Conservation (phyloP, 53 echinoderm and acorn worm species). For the Echinometra lucunter region DNA sequence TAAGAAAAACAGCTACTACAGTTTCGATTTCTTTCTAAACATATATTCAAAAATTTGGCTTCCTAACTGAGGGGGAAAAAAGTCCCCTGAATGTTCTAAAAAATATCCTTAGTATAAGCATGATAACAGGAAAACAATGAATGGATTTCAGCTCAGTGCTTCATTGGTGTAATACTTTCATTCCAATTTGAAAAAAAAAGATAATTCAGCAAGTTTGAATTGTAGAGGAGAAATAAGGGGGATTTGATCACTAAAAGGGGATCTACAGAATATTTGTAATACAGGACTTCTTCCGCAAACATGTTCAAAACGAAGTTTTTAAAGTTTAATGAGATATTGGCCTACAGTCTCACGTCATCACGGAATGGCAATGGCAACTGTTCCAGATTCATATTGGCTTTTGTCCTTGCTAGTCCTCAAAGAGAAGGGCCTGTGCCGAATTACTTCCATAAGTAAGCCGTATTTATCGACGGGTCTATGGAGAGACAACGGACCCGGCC, state of each 20-base stretch:
- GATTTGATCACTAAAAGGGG: no score
- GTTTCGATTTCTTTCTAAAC: neutral
- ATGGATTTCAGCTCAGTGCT: neutral
- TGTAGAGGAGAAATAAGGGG: no score
- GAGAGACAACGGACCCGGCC: constrained; percentile 16
- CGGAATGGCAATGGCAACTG: neutral
- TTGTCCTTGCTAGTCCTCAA: neutral
- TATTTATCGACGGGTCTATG: neutral
- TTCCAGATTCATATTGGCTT: neutral
- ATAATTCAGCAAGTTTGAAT: no score
- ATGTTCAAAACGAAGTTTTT: neutral
- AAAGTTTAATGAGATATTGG: neutral
- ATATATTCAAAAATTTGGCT: neutral
- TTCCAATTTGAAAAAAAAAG: no score
- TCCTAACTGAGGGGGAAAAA: neutral
- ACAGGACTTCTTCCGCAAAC: no score
- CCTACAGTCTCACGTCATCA: neutral
- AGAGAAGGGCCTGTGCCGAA: neutral
- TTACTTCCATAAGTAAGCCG: constrained; percentile 5
- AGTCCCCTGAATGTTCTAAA: neutral
- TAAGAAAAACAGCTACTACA: neutral
- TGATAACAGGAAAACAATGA: no score
- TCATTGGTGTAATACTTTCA: no score
- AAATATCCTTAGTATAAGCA: neutral
- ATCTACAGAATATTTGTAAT: no score